phyloP scores from a whole-genome alignment of 2,888 invertebrate genomes.

The Hartigia nigra region DNA sequence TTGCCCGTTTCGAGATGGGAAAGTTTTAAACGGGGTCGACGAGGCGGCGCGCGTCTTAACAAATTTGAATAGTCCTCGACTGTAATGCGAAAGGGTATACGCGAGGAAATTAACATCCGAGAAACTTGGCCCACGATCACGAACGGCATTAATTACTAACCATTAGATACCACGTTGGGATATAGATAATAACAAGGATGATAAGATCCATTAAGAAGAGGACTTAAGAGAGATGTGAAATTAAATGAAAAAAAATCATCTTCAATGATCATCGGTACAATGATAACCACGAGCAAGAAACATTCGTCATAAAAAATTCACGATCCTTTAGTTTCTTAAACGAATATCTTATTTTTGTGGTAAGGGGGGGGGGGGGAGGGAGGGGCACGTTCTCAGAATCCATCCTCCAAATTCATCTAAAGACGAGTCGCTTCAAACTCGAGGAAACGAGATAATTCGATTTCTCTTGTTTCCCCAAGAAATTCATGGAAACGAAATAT shows the following conservation, averaged over 20 bases:
- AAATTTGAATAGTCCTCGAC: conserved; percentile 6
- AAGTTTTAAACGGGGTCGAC: conserved; percentile 7
- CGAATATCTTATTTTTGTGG: neutral
- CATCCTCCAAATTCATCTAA: conserved; percentile 27
- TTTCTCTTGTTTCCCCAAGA: conserved; percentile 49
- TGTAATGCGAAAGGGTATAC: neutral
- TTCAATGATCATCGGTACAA: neutral
- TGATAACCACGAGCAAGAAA: neutral
- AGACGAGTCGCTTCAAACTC: neutral
- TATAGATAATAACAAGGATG: neutral
- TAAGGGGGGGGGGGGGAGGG: conserved; percentile 5
- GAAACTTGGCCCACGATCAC: conserved; percentile 1
- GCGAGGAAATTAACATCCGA: neutral
- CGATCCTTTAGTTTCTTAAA: neutral
- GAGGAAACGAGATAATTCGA: conserved; percentile 49
- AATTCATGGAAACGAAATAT: conserved; percentile 49
- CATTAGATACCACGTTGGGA: conserved; percentile 1
- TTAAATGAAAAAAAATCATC: neutral
- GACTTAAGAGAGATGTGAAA: neutral
- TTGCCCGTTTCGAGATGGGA: neutral
- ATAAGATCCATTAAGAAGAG: neutral
- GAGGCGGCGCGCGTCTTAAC: conserved; percentile 4
- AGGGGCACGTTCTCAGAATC: conserved; percentile 21
- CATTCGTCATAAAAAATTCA: neutral
- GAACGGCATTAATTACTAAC: conserved; percentile 5